Base-by-base conservation (phyloP, 2,888 invertebrate genomes). In the Troglohyphantes excavatus region DNA sequence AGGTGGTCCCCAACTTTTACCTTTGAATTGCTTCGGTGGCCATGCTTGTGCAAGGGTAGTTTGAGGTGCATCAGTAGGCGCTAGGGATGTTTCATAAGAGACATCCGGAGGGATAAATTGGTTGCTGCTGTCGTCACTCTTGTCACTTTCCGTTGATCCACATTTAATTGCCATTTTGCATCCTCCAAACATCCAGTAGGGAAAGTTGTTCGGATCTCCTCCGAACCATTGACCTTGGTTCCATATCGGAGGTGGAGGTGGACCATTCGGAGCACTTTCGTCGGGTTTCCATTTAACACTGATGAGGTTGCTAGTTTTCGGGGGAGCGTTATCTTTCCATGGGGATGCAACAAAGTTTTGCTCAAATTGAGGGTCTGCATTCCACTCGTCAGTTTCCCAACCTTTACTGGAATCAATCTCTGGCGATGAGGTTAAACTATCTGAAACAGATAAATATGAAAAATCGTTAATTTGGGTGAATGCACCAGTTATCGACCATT, bases 81-180 rank as follows among this genome's bases (percentile, higher is more conserved):
- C 39, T 3, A 59, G 17, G 11, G 75, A 39, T 43, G 82, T 13
- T 21, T 75, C 75, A 6, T 88, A 73, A 13, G 82, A 23, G 5
- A 61, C 82, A 27, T 79, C 72, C 13, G 72, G 65, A 13, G 63
- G 29, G 1, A 21, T 59, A 9, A 21, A 76, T 81, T 53, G 63
- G 23, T 61, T 23, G 6, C 13, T 43, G 3, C 67, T 67, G 13
- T 89, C 82, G 27, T 88, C 88, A 27, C 19, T 68, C 2, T 11
- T 19, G 59, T 76, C 70, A n/a, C 53, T 65, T 53, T 73, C 75
- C 6, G 29, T 61, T 17, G 82, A 75, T 21, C 88, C 82, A 46
- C 88, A 89, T 76, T 89, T 82, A 3, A 89, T 59, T 2, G 73
- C 33, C 39, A 88, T 27, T 76, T 89, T 89, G n/a, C 88, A 89